phyloP scores from a whole-genome alignment of 2,888 invertebrate genomes.

The Rhimphoctona megacephalus region DNA sequence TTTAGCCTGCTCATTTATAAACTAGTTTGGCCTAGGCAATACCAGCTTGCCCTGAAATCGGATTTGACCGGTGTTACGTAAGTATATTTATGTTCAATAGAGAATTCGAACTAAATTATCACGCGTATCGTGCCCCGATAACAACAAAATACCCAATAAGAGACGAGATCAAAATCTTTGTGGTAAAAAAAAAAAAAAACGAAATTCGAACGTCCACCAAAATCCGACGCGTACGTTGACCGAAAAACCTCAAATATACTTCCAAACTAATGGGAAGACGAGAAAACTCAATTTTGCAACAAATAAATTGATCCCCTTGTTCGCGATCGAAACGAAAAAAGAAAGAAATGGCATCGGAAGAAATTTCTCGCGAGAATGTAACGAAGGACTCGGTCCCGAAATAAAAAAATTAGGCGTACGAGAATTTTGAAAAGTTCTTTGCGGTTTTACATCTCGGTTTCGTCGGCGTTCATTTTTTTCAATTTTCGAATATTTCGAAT shows the following conservation, averaged over 20 bases:
- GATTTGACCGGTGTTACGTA: not conserved
- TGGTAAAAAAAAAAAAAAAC: not conserved
- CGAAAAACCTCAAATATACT: not conserved
- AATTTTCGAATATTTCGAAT: not conserved
- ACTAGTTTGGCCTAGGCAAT: not conserved
- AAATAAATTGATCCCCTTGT: not conserved
- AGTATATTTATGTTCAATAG: not conserved
- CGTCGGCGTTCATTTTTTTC: not conserved
- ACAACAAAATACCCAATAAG: constrained; percentile 59
- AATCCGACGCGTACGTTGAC: not conserved
- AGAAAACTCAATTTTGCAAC: not conserved
- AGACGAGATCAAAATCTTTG: constrained; percentile 3
- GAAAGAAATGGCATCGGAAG: not conserved
- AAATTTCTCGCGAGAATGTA: not conserved
- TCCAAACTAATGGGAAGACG: not conserved
- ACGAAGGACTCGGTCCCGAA: not conserved
- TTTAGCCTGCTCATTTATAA: not conserved
- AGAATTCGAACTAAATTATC: constrained; percentile 30
- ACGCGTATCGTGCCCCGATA: constrained; percentile 33
- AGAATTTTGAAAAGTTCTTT: not conserved
- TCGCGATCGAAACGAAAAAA: not conserved
- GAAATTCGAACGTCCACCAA: not conserved
- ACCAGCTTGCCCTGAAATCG: not conserved
- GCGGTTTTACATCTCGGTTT: not conserved
- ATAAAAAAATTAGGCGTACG: not conserved